These are phyloP conservation scores for Diloba caeruleocephala DNA, from an alignment of 2,888 invertebrate species.

Conservation along the genomic window DNA sequence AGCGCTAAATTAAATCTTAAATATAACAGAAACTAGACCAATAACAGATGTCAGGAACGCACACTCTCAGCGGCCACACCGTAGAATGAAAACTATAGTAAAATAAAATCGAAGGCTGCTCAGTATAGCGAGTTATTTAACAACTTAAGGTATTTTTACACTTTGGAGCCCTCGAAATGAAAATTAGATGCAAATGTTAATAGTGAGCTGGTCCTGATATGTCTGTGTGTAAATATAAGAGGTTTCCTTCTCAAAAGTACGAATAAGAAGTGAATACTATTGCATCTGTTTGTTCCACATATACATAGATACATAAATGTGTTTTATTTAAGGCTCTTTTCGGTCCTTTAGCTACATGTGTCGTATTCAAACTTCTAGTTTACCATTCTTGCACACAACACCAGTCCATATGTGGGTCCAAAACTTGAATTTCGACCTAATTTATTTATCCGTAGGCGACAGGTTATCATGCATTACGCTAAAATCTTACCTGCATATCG, in stretches of 20 bases:
- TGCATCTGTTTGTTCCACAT: constrained; percentile 3
- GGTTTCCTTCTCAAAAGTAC: not conserved
- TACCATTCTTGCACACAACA: constrained; percentile 9
- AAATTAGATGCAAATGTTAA: too few species aligned
- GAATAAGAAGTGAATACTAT: not conserved
- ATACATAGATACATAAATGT: not conserved
- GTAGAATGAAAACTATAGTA: too few species aligned
- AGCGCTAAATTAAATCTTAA: too few species aligned
- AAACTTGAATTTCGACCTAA: constrained; percentile 40
- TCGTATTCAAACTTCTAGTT: constrained; percentile 11
- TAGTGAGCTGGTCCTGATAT: too few species aligned
- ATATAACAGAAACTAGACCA: too few species aligned
- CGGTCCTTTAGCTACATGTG: not conserved
- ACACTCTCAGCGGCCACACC: too few species aligned
- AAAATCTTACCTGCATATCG: constrained; percentile 40
- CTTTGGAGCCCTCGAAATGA: too few species aligned
- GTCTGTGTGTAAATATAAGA: too few species aligned
- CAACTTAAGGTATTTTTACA: too few species aligned
- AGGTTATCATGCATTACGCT: constrained; percentile 41
- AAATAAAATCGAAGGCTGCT: too few species aligned
- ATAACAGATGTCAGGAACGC: too few species aligned
- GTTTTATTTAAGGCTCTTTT: not conserved
- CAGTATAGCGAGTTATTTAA: too few species aligned
- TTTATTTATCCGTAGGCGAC: constrained; percentile 35
- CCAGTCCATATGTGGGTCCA: constrained; percentile 11